Evolutionary conservation across 1,140 invertebrate species (phyloP).

Genomic region (Zaprionus ghesquierei): DNA sequence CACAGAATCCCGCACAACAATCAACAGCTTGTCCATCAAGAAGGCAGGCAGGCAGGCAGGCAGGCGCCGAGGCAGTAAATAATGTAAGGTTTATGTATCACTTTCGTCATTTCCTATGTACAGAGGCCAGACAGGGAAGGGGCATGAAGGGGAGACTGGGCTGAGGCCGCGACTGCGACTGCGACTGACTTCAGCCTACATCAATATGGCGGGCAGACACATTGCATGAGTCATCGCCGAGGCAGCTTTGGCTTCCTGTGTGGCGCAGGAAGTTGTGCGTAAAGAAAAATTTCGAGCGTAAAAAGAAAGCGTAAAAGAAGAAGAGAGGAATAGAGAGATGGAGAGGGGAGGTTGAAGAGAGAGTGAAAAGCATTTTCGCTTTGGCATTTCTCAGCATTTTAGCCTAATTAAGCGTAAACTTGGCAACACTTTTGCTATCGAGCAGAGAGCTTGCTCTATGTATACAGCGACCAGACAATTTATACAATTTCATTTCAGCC

Average conservation of each 20-base stretch:
- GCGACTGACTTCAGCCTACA: conserved; percentile 7
- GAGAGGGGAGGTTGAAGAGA: not conserved
- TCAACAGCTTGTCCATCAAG: conserved; percentile 53
- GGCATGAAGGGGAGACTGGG: not conserved
- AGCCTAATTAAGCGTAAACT: conserved; percentile 75
- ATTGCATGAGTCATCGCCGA: conserved; percentile 35
- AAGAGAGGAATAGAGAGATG: not conserved
- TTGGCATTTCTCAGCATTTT: conserved; percentile 40
- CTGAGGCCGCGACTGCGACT: not conserved
- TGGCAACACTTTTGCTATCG: conserved; percentile 61
- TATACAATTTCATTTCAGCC: conserved; percentile 16
- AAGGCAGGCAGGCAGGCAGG: not conserved
- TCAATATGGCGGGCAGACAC: conserved; percentile 26
- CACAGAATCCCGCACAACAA: conserved; percentile 39
- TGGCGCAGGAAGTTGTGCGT: conserved; percentile 2
- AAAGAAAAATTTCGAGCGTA: not conserved
- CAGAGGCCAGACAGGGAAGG: not conserved
- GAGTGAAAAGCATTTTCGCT: not conserved
- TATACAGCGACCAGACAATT: conserved; percentile 32
- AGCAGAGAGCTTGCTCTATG: too few species aligned
- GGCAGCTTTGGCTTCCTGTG: conserved; percentile 8
- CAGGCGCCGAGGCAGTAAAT: conserved; percentile 8
- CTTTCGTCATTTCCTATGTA: conserved; percentile 56
- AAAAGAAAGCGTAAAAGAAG: not conserved
- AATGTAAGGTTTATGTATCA: conserved; percentile 54